Base-by-base conservation (phyloP, 2,888 invertebrate genomes). In the Pyrochroa serraticornis region DNA sequence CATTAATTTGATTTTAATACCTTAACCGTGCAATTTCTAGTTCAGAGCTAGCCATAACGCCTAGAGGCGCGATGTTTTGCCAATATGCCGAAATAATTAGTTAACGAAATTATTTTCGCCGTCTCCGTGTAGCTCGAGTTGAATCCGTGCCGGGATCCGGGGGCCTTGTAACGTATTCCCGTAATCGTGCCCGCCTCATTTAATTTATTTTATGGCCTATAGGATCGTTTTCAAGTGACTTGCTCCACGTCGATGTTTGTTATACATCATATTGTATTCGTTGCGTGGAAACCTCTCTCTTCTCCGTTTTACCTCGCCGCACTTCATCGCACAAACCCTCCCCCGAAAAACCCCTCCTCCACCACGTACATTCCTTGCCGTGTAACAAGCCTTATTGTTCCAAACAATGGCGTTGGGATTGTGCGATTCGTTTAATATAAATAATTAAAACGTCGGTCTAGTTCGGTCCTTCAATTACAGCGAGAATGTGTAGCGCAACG, bases 171-270 rank as follows among this genome's bases (percentile, higher is more conserved):
- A 42, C 49, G 41, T 49, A 42, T 49, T 49, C 42, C 30, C 49
- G 49, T 41, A 38, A 42, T 48, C 34, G 14, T 41, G 42, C 49
- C 22, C 41, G 41, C 41, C 49, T 42, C 41, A 49, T 49, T 49
- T 49, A 49, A 49, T 49, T 49, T 41, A 49, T 49, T 49, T 49
- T 49, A 49, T 49, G 49, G 49, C 49, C 49, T 42, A 42, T 34
- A 49, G 49, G 49, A 49, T 49, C 41, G n/a, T 41, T 49, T 41
- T 41, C 33, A 34, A 49, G 49, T 41, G 41, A 49, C 49, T 49
- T 49, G 49, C 41, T 34, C 42, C 42, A 41, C 42, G 14, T 49
- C 34, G 49, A 41, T 49, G 49, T 41, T 49, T 49, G 42, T 49
- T 49, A 49, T 49, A 49, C 49, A 49, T 41, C 49, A 42, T 49